Percentiles rank a stretch among this genome's conserved stretches.
Conservation (phyloP, 1,140 invertebrate species). For the Platyura marginata region DNA sequence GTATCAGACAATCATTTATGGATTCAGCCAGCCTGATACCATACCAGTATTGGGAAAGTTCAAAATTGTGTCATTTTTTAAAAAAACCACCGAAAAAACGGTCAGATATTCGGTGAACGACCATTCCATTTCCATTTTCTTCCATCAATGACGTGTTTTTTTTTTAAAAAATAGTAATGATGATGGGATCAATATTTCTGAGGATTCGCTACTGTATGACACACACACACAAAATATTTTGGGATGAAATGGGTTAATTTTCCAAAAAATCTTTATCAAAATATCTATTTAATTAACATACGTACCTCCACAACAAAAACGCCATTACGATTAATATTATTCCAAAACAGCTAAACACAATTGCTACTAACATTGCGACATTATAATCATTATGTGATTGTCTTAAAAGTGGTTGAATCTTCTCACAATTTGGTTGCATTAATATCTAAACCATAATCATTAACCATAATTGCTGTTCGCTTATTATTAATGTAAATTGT, state of each 20-base stretch:
- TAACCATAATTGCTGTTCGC: not conserved
- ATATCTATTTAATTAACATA: slow-evolving; percentile 5
- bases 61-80: no score
- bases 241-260: not conserved
- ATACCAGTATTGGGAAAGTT: no score
- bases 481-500: not conserved
- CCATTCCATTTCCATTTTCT: no score
- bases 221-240: no score
- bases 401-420: slow-evolving; percentile 32
- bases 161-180: no score
- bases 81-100: no score
- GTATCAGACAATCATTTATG: no score
- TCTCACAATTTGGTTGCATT: slow-evolving; percentile 47
- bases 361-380: slow-evolving; percentile 49
- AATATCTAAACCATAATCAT: slow-evolving; percentile 12
- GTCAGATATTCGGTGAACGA: no score
- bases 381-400: slow-evolving; percentile 41
- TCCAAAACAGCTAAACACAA: slow-evolving; percentile 52
- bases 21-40: no score
- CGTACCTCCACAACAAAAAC: slow-evolving; percentile 61
- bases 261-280: not conserved
- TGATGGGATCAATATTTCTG: no score
- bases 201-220: no score
- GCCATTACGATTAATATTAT: slow-evolving; percentile 48
- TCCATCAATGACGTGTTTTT: no score